Percentiles rank a stretch among this genome's conserved stretches.
These are phyloP conservation scores for Ecliptopera silaceata DNA, from an alignment of 2,888 invertebrate species.

Conservation along the genomic window DNA sequence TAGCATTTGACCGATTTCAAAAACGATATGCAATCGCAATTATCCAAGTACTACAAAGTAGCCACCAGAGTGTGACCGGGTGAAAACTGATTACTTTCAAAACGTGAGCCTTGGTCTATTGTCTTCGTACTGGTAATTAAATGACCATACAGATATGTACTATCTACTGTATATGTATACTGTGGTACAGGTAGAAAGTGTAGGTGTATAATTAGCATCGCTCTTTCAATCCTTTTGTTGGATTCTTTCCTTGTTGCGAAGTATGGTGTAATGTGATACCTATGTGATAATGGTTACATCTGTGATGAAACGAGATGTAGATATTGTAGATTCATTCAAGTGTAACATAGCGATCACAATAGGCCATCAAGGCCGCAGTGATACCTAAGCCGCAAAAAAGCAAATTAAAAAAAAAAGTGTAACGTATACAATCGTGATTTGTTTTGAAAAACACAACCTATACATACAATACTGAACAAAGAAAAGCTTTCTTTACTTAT, in stretches of 20 bases:
- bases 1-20: slow-evolving; percentile 24
- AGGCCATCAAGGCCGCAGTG: too few relatives aligned
- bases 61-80: slow-evolving; percentile 57
- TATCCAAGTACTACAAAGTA: slow-evolving; percentile 35
- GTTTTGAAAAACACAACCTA: too few relatives aligned
- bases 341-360: too few relatives aligned
- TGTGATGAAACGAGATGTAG: too few relatives aligned
- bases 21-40: slow-evolving; percentile 24
- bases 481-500: too few relatives aligned
- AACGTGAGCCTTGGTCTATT: slow-evolving; percentile 56
- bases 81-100: slow-evolving; percentile 65
- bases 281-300: background rate
- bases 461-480: too few relatives aligned
- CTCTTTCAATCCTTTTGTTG: slow-evolving; percentile 15
- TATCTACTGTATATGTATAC: slow-evolving; percentile 13
- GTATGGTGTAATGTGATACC: background rate
- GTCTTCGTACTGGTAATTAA: slow-evolving; percentile 47
- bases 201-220: slow-evolving; percentile 36
- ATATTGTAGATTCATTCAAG: too few relatives aligned
- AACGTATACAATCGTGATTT: too few relatives aligned
- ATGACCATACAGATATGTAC: slow-evolving; percentile 51
- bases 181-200: background rate
- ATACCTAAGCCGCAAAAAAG: too few relatives aligned
- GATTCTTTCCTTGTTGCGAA: slow-evolving; percentile 10
- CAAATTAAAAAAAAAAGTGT: too few relatives aligned